Conservation (phyloP, 2,113 vertebrate genomes). For the Barnardius zonarius region DNA sequence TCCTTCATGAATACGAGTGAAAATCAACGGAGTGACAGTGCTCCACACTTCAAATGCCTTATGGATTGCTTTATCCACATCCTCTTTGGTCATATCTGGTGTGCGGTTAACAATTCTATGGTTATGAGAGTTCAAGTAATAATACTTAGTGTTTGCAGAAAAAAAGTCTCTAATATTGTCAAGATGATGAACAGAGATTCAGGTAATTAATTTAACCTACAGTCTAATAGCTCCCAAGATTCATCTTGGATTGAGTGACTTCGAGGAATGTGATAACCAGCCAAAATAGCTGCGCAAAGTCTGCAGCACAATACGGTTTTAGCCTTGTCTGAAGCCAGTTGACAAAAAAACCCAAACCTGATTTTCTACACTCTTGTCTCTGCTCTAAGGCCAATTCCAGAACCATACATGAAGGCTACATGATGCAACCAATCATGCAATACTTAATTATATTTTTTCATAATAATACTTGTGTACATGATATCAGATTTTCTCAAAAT, state of each 20-base stretch:
- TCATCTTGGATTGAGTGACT: neutral
- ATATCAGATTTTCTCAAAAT: neutral
- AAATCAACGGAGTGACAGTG: constrained; percentile 68
- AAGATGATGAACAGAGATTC: neutral
- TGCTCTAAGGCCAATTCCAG: neutral
- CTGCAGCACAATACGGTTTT: neutral
- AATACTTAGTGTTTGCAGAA: neutral
- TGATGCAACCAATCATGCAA: neutral
- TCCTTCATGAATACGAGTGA: constrained; percentile 66
- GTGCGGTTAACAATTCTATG: constrained; percentile 76
- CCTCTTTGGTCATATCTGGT: constrained; percentile 71
- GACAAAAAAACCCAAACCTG: neutral
- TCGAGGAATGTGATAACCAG: neutral
- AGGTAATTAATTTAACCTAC: neutral
- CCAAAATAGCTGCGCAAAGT: neutral
- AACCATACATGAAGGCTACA: neutral
- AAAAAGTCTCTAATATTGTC: neutral
- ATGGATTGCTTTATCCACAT: constrained; percentile 72
- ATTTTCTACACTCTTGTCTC: neutral
- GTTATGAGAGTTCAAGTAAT: neutral
- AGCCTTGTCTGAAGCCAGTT: neutral
- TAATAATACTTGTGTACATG: neutral
- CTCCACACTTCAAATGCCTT: constrained; percentile 76
- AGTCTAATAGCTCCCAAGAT: neutral
- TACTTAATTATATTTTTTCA: neutral